Evolutionary conservation across 2,113 vertebrate genomes (phyloP), one percentile per base, ranked within the genome.

Genomic region (Brachypodius melanocephalos): DNA sequence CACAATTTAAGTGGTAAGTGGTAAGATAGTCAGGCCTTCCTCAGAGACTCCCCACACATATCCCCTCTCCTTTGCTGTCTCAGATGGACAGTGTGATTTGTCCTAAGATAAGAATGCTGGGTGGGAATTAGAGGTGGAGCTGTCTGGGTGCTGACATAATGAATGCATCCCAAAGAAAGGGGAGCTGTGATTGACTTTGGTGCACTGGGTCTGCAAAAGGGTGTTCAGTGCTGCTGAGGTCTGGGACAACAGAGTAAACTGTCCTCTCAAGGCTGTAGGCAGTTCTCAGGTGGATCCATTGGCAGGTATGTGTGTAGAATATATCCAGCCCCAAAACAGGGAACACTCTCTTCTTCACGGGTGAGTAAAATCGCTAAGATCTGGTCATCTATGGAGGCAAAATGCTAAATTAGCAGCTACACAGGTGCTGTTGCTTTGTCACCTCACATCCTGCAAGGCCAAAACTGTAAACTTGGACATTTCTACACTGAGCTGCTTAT

Each of bases 271-370:
- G 48, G 5, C 1, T 61, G 17, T 6, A 31, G 31, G 17, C n/a
- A 22, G 20, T 14, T 48, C 16, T 62, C 45, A 40, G 14, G 17
- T 10, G 8, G 9, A 18, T 46, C 40, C 3, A 0, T 16, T 61
- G 40, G 48, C 12, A 48, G 29, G n/a, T 17, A 26, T 46, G 6
- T 15, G 46, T 46, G 17, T 14, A 61, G 20, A 54, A 18, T 46
- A 17, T 8, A 40, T 46, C 55, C 21, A 36, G 25, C 9, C 20
- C 1, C 0, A 61, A 54, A 34, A 22, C 25, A 54, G 38, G 10
- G 28, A 74, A 15, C 5, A 17, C 7, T 46, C 29, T 17, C 8
- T 59, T 81, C 7, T 9, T 10, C 22, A 45, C 0, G 0, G 17
- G 24, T n/a, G 20, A 46, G 24, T 46, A 74, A 89, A 88, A 52